Base-by-base conservation (phyloP, 1,140 invertebrate genomes). In the Leptinotarsa texana region DNA sequence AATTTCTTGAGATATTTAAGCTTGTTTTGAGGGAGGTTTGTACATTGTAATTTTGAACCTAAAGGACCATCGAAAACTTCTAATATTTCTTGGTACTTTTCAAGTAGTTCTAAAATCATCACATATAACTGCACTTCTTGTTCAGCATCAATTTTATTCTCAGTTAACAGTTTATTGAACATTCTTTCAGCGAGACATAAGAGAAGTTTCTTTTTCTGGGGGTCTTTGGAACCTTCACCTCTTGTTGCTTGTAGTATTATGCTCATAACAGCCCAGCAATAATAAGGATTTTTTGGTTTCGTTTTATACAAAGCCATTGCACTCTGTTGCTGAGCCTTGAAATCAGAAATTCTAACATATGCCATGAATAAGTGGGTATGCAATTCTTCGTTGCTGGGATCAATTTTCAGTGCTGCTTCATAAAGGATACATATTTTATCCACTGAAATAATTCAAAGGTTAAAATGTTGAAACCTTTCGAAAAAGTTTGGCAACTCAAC, bases 201-300 rank as follows among this genome's bases (percentile, higher is more conserved):
- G 33, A 92, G 90, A 71, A 96, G 90, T 74, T 86, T 89, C 74
- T 85, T 85, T 82, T 91, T 91, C 47, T 87, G 86, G 1, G 82
- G 77, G 78, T 90, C 85, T 33, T 80, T 84, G 47, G 85, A 68
- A 85, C 87, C 87, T 86, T 82, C 69, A 78, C 85, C 76, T 72
- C 82, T 74, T 81, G 75, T 82, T 80, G 94, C 94, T 89, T 98
- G 96, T 89, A 98, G 92, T 18, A 98, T 92, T 83, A 97, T 91
- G 84, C 96, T 98, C 93, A 98, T 98, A 17, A 98, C 93, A 73
- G 94, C 94, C 98, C 97, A 99, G 85, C 98, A 98, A 84, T 97
- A 98, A 86, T 99, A 99, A 0, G 96, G 96, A 85, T 96, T 98
- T 86, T 98, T 98, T 33, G 94, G 93, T 83, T 93, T 93, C 42